phyloP scores from a whole-genome alignment of 1,140 invertebrate genomes.

The Trichonephila inaurata region DNA sequence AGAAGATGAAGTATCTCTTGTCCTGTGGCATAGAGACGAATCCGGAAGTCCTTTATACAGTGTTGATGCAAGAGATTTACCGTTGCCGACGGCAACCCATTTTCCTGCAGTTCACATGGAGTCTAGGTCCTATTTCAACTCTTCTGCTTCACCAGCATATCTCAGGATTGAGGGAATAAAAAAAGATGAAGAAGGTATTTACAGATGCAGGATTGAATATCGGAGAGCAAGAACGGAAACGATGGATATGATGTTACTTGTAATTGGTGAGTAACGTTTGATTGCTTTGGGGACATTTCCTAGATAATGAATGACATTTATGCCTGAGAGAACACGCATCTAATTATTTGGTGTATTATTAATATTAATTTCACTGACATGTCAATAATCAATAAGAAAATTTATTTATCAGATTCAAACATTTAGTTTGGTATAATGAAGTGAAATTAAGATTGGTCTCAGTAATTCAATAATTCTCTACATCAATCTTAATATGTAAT shows the following conservation, averaged over 20 bases:
- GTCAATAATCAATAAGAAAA: too few relatives aligned
- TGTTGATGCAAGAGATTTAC: slow-evolving; percentile 78
- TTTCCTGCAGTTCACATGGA: slow-evolving; percentile 74
- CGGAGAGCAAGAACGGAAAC: slow-evolving; percentile 89
- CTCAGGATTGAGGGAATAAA: slow-evolving; percentile 82
- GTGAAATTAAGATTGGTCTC: too few relatives aligned
- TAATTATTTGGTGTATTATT: too few relatives aligned
- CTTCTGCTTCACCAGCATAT: slow-evolving; percentile 50
- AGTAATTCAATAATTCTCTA: too few relatives aligned
- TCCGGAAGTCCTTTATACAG: slow-evolving; percentile 78
- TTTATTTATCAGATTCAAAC: too few relatives aligned
- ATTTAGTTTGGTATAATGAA: too few relatives aligned
- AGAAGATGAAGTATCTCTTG: slow-evolving; percentile 84
- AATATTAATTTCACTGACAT: too few relatives aligned
- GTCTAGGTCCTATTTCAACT: slow-evolving; percentile 65
- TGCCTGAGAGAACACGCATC: too few relatives aligned
- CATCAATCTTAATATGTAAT: too few relatives aligned
- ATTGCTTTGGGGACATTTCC: too few relatives aligned
- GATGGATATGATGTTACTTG: slow-evolving; percentile 76
- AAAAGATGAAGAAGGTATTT: slow-evolving; percentile 90
- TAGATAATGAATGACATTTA: too few relatives aligned
- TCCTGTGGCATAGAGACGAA: slow-evolving; percentile 91
- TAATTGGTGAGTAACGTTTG: slow-evolving; percentile 76
- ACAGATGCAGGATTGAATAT: slow-evolving; percentile 94
- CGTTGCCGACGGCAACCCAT: slow-evolving; percentile 77